Percentiles rank a stretch among this genome's conserved stretches.
Conservation (phyloP, 2,888 invertebrate species). For the Ditula angustiorana region DNA sequence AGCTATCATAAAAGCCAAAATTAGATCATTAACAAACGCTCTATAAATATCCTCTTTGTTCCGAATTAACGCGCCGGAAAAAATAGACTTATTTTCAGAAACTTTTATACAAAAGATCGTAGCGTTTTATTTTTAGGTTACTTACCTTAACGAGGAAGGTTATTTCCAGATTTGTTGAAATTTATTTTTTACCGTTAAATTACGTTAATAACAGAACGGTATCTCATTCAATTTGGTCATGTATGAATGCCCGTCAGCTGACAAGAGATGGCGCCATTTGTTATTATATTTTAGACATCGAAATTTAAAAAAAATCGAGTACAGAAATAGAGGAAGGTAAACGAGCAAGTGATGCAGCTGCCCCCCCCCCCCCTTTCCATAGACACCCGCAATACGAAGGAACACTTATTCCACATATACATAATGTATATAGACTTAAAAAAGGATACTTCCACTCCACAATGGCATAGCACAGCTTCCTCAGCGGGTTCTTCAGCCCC, state of each 20-base stretch:
- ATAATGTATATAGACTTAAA: neutral
- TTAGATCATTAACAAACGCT: constrained; percentile 18
- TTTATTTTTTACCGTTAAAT: no score
- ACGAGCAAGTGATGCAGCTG: no score
- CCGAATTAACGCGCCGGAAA: neutral
- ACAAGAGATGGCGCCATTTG: no score
- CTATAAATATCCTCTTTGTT: constrained; percentile 22
- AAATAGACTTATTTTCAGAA: neutral
- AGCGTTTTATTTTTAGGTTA: neutral
- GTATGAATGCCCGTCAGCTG: no score
- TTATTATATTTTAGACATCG: no score
- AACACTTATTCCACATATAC: no score
- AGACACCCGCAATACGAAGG: no score
- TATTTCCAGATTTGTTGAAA: neutral
- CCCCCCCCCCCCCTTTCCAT: no score
- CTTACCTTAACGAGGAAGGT: neutral
- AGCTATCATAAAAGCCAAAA: constrained; percentile 12
- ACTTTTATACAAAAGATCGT: neutral
- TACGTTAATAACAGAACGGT: no score
- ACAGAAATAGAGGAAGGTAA: no score
- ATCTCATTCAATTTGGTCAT: no score
- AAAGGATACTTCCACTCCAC: constrained; percentile 99
- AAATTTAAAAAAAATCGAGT: no score
- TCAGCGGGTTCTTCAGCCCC: constrained; percentile 95
- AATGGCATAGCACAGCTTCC: constrained; percentile 97